phyloP scores from a whole-genome alignment of 2,888 invertebrate species.

The Cremastinae sp. region DNA sequence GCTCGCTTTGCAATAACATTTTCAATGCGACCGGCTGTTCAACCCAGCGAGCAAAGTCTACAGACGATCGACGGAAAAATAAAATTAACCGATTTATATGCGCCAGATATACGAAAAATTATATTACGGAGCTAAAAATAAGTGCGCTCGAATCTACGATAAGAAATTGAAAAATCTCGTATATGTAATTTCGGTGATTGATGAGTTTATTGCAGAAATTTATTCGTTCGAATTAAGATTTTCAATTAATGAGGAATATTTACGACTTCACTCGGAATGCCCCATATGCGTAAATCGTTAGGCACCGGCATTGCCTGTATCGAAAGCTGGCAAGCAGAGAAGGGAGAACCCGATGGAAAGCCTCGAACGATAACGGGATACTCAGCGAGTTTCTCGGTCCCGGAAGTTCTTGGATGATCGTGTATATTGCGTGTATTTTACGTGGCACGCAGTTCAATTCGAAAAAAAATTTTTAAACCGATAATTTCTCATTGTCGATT shows the following conservation, averaged over 20 bases:
- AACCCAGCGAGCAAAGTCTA: conserved; percentile 37
- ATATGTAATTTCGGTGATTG: no score
- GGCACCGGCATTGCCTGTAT: conserved; percentile 18
- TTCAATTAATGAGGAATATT: not conserved
- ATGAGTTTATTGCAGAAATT: no score
- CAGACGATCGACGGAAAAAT: not conserved
- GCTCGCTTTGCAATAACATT: conserved; percentile 37
- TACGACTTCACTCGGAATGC: not conserved
- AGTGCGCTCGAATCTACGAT: no score
- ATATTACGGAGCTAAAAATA: no score
- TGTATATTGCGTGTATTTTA: conserved; percentile 1
- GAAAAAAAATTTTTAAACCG: conserved; percentile 17
- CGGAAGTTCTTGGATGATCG: conserved; percentile 51
- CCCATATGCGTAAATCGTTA: conserved; percentile 17
- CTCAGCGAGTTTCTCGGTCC: conserved; percentile 48
- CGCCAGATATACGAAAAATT: conserved; percentile 6
- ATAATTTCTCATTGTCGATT: no score
- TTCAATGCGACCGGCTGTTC: conserved; percentile 40
- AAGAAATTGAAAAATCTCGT: no score
- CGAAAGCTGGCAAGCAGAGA: conserved; percentile 10
- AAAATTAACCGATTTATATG: conserved; percentile 17
- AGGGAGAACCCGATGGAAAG: conserved; percentile 38
- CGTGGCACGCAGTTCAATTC: not conserved
- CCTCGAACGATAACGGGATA: conserved; percentile 58
- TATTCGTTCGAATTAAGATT: no score